Percentiles rank a stretch among this genome's conserved stretches.
phyloP scores from a whole-genome alignment of 2,888 invertebrate species.

The Drosophila tanythrix region DNA sequence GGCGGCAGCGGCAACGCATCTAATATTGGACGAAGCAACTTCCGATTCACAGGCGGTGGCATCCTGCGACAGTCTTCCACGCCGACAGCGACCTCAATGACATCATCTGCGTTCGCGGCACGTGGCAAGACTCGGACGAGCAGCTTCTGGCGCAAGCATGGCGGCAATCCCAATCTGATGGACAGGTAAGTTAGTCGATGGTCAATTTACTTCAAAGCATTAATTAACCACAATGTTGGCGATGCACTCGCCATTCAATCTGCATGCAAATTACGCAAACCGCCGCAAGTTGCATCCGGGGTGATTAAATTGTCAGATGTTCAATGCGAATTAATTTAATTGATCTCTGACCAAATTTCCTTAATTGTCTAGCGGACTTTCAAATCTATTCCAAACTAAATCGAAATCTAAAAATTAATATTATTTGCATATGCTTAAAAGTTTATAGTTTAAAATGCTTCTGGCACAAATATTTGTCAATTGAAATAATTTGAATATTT shows the following conservation, averaged over 20 bases:
- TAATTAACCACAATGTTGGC: constrained; percentile 53
- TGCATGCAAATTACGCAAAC: constrained; percentile 36
- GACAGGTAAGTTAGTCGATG: constrained; percentile 73
- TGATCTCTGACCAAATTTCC: not conserved
- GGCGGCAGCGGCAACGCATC: constrained; percentile 28
- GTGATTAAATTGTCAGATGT: constrained; percentile 37
- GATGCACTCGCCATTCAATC: constrained; percentile 27
- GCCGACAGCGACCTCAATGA: constrained; percentile 47
- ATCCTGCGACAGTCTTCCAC: constrained; percentile 77
- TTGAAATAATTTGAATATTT: not conserved
- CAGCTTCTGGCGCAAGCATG: constrained; percentile 76
- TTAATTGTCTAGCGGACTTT: not conserved
- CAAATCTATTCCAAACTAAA: not conserved
- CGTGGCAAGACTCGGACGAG: constrained; percentile 64
- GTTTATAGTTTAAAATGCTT: not conserved
- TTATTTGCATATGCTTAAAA: not conserved
- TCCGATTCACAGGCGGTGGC: constrained; percentile 70
- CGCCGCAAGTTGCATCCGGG: constrained; percentile 32
- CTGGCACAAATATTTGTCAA: not conserved
- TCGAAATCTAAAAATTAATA: not conserved
- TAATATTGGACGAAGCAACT: constrained; percentile 60
- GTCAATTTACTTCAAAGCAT: constrained; percentile 17
- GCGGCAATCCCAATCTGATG: constrained; percentile 80
- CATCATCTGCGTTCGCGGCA: constrained; percentile 55
- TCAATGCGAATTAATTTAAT: constrained; percentile 9